Conservation (phyloP, 2,888 invertebrate genomes). For the Harmothoe impar region DNA sequence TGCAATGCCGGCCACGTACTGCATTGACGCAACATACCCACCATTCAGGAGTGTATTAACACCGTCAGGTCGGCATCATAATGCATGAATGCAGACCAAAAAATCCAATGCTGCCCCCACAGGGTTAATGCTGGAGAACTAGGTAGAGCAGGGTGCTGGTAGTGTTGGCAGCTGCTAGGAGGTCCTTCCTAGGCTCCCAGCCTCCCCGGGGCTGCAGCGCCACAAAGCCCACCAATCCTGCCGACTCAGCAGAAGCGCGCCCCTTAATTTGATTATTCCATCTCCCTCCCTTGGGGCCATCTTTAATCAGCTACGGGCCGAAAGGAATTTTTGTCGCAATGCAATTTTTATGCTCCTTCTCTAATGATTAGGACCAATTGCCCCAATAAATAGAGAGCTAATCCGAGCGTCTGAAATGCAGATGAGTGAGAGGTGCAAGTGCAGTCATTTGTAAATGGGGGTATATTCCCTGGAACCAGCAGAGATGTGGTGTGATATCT, state of each 20-base stretch:
- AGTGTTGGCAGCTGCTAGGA: no score
- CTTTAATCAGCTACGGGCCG: conserved; percentile 42
- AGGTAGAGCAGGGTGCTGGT: no score
- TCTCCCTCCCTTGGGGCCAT: background rate
- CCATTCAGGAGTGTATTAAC: no score
- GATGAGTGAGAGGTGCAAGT: background rate
- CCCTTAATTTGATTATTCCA: conserved; percentile 48
- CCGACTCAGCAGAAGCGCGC: conserved; percentile 31
- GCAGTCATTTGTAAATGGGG: no score
- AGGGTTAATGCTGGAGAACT: no score
- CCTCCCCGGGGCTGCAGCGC: background rate
- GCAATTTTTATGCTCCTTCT: background rate
- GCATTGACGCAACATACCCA: no score
- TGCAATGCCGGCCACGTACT: no score
- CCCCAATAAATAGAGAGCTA: conserved; percentile 8
- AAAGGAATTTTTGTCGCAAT: conserved; percentile 21
- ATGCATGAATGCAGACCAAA: background rate
- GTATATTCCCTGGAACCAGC: no score
- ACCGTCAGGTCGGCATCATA: no score
- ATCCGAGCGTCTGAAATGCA: background rate
- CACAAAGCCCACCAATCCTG: background rate
- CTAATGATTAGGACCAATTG: background rate
- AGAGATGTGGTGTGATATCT: no score
- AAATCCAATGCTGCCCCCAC: no score
- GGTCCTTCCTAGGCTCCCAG: background rate